phyloP scores from a whole-genome alignment of 2,113 vertebrate genomes.

The Oncorhynchus keta region DNA sequence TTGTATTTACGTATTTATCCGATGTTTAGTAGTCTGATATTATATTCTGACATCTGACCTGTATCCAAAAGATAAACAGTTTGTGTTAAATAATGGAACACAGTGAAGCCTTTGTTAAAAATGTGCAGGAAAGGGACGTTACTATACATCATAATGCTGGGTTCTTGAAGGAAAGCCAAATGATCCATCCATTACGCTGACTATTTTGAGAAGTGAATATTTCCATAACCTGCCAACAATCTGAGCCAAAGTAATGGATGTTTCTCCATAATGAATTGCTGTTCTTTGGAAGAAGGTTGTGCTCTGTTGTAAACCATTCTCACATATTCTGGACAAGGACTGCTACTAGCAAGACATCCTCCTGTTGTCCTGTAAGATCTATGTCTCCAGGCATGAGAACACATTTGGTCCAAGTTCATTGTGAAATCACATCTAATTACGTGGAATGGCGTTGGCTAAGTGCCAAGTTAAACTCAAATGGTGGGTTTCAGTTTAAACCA shows the following conservation, averaged over 20 bases:
- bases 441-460: slow-evolving; percentile 52
- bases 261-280: slow-evolving; percentile 36
- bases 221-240: slow-evolving; percentile 28
- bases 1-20: neutral
- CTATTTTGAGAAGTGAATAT: slow-evolving; percentile 35
- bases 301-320: slow-evolving; percentile 10
- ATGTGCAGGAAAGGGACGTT: neutral
- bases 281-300: slow-evolving; percentile 25
- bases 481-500: slow-evolving; percentile 53
- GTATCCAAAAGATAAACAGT: neutral
- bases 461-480: slow-evolving; percentile 51
- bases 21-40: neutral
- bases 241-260: slow-evolving; percentile 34
- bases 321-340: slow-evolving; percentile 2
- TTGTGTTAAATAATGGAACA: neutral
- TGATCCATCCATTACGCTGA: slow-evolving; percentile 28
- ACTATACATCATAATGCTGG: neutral
- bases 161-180: slow-evolving; percentile 40
- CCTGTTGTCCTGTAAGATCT: slow-evolving; percentile 39
- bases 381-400: slow-evolving; percentile 35
- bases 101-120: slow-evolving; percentile 19
- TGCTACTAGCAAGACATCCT: slow-evolving; percentile 17
- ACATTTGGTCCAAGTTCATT: slow-evolving; percentile 58
- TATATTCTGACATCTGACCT: neutral
- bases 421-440: slow-evolving; percentile 67